phyloP scores from a whole-genome alignment of 2,888 invertebrate species.

The Ashinkailepas kermadecensis region DNA sequence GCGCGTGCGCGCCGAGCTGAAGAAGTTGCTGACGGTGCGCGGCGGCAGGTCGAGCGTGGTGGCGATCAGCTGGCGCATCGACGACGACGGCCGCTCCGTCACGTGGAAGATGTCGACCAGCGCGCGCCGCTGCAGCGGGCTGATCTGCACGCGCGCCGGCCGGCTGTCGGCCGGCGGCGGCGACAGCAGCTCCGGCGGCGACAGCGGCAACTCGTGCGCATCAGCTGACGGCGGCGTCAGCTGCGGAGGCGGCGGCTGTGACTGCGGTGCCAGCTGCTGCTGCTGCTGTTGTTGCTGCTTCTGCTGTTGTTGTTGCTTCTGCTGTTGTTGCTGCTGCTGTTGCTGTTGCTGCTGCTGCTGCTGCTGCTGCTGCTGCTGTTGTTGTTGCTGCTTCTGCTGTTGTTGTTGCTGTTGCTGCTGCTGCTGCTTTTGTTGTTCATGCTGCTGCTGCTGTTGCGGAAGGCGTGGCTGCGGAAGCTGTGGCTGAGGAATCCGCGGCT shows the following conservation, averaged over 20 bases:
- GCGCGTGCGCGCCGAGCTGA: conserved; percentile 20
- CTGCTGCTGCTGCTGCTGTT: too few species aligned
- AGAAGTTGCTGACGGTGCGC: conserved; percentile 19
- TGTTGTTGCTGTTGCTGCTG: not conserved
- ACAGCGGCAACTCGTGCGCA: not conserved
- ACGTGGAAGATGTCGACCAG: conserved; percentile 21
- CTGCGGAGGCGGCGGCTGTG: not conserved
- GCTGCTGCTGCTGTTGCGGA: not conserved
- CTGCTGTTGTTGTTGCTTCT: not conserved
- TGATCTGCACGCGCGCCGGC: conserved; percentile 16
- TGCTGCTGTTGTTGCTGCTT: not conserved
- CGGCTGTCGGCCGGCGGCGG: not conserved
- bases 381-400: too few species aligned
- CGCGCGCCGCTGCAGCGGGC: conserved; percentile 11
- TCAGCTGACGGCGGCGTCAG: too few species aligned
- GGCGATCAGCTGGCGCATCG: conserved; percentile 18
- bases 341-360: not conserved
- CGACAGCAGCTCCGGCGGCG: not conserved
- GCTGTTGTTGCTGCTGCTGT: not conserved
- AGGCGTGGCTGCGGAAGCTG: too few species aligned
- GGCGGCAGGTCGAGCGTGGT: not conserved
- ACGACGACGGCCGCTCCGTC: conserved; percentile 13
- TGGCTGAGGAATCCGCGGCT: too few species aligned
- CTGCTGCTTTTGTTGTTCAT: not conserved
- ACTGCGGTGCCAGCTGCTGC: not conserved